Evolutionary conservation across 1,140 invertebrate genomes (phyloP).

Genomic region (Pygmarrhopalites habei): DNA sequence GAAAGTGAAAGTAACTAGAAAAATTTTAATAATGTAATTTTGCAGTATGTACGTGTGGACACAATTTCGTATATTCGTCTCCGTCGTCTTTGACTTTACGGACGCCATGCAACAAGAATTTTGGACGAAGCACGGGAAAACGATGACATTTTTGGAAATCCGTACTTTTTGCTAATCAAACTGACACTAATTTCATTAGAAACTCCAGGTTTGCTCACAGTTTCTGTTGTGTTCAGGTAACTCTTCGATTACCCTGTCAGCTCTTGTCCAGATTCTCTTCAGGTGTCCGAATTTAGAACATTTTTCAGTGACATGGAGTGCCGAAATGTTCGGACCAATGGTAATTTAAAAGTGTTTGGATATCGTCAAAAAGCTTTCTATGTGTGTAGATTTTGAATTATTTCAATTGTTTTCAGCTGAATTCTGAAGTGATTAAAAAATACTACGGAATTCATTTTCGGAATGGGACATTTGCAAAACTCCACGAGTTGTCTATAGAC

Average conservation of each 20-base stretch:
- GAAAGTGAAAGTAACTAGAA: no score
- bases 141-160: slow-evolving; percentile 24
- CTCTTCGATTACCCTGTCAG: slow-evolving; percentile 21
- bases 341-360: no score
- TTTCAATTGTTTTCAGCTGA: slow-evolving; percentile 21
- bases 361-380: no score
- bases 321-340: slow-evolving; percentile 21
- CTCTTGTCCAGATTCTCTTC: slow-evolving; percentile 24
- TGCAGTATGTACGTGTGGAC: slow-evolving; percentile 24
- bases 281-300: slow-evolving; percentile 21
- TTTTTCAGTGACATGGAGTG: slow-evolving; percentile 22
- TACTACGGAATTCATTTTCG: slow-evolving; percentile 33
- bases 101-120: slow-evolving; percentile 24
- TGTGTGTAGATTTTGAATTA: no score
- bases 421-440: slow-evolving; percentile 32
- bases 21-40: slow-evolving; percentile 28
- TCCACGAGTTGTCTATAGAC: slow-evolving; percentile 23
- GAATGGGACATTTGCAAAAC: slow-evolving; percentile 21
- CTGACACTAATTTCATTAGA: no score
- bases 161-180: no score
- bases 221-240: no score
- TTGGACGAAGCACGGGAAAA: slow-evolving; percentile 23
- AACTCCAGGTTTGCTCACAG: no score
- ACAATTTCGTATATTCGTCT: slow-evolving; percentile 20
- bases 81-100: slow-evolving; percentile 18